Evolutionary conservation across 2,113 vertebrate species (phyloP).

Genomic region (Cisticola juncidis): DNA sequence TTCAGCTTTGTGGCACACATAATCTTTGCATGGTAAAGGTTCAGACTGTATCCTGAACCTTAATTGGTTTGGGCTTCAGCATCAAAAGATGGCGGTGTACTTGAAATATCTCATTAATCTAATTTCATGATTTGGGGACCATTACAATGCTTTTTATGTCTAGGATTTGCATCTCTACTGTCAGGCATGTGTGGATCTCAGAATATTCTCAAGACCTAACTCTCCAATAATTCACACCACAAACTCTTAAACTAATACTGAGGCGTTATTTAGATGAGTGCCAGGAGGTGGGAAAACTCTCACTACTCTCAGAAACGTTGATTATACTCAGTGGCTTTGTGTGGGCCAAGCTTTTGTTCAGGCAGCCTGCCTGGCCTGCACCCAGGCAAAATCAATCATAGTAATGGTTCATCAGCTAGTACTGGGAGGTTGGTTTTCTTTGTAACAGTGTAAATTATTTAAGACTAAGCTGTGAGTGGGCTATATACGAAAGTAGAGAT

Average conservation of each 20-base stretch:
- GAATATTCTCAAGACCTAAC: neutral
- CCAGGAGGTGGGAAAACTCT: conserved; percentile 18
- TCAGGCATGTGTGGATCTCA: neutral
- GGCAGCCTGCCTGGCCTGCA: conserved; percentile 7
- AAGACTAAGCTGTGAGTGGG: neutral
- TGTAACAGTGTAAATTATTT: neutral
- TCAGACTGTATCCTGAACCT: neutral
- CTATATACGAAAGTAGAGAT: neutral
- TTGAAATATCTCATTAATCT: conserved; percentile 27
- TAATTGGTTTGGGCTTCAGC: conserved; percentile 11
- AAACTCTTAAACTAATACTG: neutral
- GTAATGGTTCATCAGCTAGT: neutral
- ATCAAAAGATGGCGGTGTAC: neutral
- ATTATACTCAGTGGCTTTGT: neutral
- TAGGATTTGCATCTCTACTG: conserved; percentile 1
- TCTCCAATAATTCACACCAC: neutral
- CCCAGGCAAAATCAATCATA: conserved; percentile 31
- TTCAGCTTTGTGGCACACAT: neutral
- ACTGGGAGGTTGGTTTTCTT: neutral
- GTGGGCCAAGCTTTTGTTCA: conserved; percentile 43
- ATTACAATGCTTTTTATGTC: neutral
- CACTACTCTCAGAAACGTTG: neutral
- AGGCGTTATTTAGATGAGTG: neutral
- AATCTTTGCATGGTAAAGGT: conserved; percentile 14
- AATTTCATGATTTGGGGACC: neutral